Conservation (phyloP, 37 sponge, comb jelly and placozoan species). For the Ianthella basta region DNA sequence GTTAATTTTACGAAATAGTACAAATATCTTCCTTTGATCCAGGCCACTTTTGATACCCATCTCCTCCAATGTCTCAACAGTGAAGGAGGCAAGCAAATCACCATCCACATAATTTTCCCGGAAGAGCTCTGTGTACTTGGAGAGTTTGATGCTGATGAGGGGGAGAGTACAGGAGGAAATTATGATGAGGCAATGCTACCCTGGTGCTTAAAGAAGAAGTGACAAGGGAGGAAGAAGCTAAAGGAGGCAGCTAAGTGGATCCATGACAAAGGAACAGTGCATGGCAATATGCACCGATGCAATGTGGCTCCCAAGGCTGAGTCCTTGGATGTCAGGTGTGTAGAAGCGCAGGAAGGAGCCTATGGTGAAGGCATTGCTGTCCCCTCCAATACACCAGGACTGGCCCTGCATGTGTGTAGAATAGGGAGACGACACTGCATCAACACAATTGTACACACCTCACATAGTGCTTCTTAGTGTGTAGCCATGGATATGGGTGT, state of each 20-base stretch:
- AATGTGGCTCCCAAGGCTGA: slow-evolving; percentile 67
- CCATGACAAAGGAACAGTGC: neutral
- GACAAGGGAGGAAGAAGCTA: too few species aligned
- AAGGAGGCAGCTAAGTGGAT: too few species aligned
- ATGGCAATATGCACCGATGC: slow-evolving; percentile 63
- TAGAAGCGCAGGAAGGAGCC: slow-evolving; percentile 64
- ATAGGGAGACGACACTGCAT: neutral
- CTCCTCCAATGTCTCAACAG: neutral
- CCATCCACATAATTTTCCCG: slow-evolving; percentile 37
- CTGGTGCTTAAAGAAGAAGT: too few species aligned
- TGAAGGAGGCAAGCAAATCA: neutral
- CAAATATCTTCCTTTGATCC: neutral
- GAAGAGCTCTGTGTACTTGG: slow-evolving; percentile 22
- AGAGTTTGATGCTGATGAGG: slow-evolving; percentile 4
- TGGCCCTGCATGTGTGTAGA: slow-evolving; percentile 52
- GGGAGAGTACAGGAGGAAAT: too few species aligned
- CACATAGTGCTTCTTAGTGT: neutral
- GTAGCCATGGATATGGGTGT: too few species aligned
- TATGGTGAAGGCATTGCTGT: slow-evolving; percentile 67
- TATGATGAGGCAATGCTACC: too few species aligned
- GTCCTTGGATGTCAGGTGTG: slow-evolving; percentile 62
- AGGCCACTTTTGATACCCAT: neutral
- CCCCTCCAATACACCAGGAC: slow-evolving; percentile 82
- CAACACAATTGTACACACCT: neutral
- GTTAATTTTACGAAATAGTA: too few species aligned